Conservation (phyloP, 2,113 vertebrate species). For the Gymnogyps californianus region DNA sequence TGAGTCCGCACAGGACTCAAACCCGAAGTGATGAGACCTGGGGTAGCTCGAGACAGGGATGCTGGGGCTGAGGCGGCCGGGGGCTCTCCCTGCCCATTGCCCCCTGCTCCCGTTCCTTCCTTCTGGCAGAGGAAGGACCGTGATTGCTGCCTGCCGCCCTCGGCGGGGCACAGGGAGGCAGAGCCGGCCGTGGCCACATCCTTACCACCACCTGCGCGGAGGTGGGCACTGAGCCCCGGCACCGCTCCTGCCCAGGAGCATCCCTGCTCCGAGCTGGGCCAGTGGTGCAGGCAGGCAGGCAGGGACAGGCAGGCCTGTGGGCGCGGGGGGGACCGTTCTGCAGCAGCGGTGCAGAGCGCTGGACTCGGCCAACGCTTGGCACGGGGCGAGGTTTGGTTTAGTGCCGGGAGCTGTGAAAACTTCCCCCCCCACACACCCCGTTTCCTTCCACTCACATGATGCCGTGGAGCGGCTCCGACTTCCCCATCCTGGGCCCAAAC, state of each 20-base stretch:
- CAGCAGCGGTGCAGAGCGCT: neutral
- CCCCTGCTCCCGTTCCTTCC: neutral
- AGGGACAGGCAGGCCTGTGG: neutral
- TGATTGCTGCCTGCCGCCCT: neutral
- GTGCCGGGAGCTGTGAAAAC: neutral
- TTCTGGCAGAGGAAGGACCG: neutral
- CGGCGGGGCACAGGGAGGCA: neutral
- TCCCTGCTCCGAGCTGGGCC: neutral
- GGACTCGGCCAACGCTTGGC: neutral
- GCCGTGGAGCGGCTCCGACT: neutral
- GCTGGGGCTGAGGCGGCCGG: neutral
- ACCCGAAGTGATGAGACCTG: rapidly evolving
- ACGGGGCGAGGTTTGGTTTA: neutral
- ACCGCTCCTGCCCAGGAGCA: neutral
- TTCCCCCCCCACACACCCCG: neutral
- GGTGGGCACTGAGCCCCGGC: neutral
- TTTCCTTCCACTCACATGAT: constrained; percentile 33
- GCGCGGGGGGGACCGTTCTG: rapidly evolving
- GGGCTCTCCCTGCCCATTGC: neutral
- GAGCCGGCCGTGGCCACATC: neutral
- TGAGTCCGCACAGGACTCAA: neutral
- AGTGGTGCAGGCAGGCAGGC: neutral
- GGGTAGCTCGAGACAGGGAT: neutral
- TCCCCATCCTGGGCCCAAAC: neutral
- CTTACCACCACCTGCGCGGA: rapidly evolving